Base-by-base conservation (phyloP, 2,797 vertebrate genomes). In the Mus minutoides region DNA sequence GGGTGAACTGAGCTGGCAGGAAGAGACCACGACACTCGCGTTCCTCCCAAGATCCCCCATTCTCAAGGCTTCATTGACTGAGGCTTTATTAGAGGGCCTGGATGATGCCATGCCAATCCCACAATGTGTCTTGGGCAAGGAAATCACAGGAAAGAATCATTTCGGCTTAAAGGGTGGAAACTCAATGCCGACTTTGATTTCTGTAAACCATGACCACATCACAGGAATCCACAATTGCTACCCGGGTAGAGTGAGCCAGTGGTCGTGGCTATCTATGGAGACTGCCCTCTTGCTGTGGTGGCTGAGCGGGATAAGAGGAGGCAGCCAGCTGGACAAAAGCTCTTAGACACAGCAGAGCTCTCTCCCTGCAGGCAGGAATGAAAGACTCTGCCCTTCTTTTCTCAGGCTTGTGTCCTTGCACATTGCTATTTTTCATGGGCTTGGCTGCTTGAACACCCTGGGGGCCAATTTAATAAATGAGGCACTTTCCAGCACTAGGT, bases 191-290 rank as follows among this genome's bases (percentile, higher is more conserved):
- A 75, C 97, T 97, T 96, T 96, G 96, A 97, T 95, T 95, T 90
- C 76, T 40, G 71, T 54, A n/a, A 85, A 22, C 64, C 46, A 17
- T 56, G 49, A 56, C 97, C 97, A 98, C 97, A 97, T 97, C 97
- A 97, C 0, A 97, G 91, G 49, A 83, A 93, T 49, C 90, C 96
- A 95, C 86, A 97, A 90, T 90, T 96, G 95, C 97, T 97, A 73
- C 29, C 69, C 92, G 2, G 1, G 46, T 0, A 11, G 77, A 77
- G 43, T 0, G 22, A 67, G 90, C 85, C 3, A 10, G 8, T 26
- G 22, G 0, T 46, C n/a, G 40, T 62, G 6, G 64, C 95, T 94
- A 62, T 56, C 62, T 52, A 46, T 31, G 91, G 94, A 95, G 79
- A 22, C 40, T 0, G 64, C 3, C 21, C 67, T 22, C 1, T 2